Conservation (phyloP, 2,113 vertebrate genomes). For the Cyphomyrus plagiostoma region DNA sequence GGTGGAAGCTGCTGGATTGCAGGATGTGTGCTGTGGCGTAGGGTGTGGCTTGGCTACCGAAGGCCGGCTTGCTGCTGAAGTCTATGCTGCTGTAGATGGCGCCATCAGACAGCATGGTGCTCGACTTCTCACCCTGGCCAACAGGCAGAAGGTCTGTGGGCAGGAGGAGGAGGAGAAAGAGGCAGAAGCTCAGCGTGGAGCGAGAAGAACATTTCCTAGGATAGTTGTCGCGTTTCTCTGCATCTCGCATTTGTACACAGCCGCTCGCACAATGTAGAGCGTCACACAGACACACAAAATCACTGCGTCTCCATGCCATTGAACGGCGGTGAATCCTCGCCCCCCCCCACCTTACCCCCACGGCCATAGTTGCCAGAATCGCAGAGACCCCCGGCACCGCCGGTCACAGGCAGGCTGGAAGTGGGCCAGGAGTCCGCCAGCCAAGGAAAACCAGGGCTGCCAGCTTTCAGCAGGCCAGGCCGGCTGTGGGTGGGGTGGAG, state of each 20-base stretch:
- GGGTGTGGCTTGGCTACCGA: slow-evolving; percentile 70
- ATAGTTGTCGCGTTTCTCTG: slow-evolving; percentile 30
- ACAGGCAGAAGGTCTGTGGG: slow-evolving; percentile 75
- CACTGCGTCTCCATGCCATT: not conserved
- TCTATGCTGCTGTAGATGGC: slow-evolving; percentile 97
- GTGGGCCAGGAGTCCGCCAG: slow-evolving; percentile 93
- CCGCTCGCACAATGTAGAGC: slow-evolving; percentile 48
- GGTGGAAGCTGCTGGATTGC: slow-evolving; percentile 92
- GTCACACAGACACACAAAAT: not conserved
- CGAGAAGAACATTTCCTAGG: slow-evolving; percentile 22
- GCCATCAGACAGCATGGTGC: slow-evolving; percentile 92
- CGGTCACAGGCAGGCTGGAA: slow-evolving; percentile 83
- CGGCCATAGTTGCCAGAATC: slow-evolving; percentile 80
- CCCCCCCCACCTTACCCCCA: slow-evolving; percentile 65
- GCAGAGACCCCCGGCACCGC: slow-evolving; percentile 75
- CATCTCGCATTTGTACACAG: slow-evolving; percentile 33
- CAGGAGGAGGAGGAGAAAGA: not conserved
- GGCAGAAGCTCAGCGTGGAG: not conserved
- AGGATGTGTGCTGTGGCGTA: slow-evolving; percentile 92
- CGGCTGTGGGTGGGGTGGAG: slow-evolving; percentile 55
- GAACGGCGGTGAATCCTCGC: not conserved
- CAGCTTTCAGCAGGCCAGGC: slow-evolving; percentile 81
- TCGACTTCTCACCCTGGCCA: slow-evolving; percentile 81
- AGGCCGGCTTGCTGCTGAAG: slow-evolving; percentile 86
- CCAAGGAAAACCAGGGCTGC: slow-evolving; percentile 84